Evolutionary conservation across 2,888 invertebrate genomes (phyloP).

Genomic region (Pediacus dermestoides): DNA sequence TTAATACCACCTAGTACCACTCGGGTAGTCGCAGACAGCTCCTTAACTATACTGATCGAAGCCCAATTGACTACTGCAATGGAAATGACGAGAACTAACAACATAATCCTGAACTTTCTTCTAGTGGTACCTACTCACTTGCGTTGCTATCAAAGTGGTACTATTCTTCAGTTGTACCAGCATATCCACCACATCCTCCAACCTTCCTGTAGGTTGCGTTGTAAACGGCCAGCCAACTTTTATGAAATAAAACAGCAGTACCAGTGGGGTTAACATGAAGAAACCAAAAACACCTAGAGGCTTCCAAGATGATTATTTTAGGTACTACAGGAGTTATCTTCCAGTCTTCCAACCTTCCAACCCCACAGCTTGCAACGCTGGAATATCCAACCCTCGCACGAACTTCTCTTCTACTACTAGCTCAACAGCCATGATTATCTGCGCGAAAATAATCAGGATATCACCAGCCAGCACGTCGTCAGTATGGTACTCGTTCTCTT

Average conservation of each 20-base stretch:
- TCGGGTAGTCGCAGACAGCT: constrained; percentile 72
- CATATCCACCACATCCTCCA: constrained; percentile 86
- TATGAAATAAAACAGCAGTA: constrained; percentile 79
- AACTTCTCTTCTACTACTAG: constrained; percentile 96
- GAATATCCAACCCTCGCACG: constrained; percentile 78
- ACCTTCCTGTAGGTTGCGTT: constrained; percentile 65
- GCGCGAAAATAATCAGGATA: constrained; percentile 68
- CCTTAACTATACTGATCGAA: constrained; percentile 76
- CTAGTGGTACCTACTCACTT: too few species aligned
- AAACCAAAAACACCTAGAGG: constrained; percentile 77
- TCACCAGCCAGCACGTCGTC: constrained; percentile 84
- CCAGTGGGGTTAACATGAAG: constrained; percentile 57
- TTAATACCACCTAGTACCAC: constrained; percentile 51
- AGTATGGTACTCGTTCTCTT: constrained; percentile 49
- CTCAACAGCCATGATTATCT: constrained; percentile 81
- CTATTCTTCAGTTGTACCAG: constrained; percentile 75
- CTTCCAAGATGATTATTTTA: too few species aligned
- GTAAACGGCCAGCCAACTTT: constrained; percentile 73
- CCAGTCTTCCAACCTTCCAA: constrained; percentile 95
- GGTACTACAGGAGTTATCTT: too few species aligned
- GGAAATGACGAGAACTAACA: too few species aligned
- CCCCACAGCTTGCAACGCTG: constrained; percentile 87
- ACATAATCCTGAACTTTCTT: too few species aligned
- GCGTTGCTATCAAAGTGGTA: too few species aligned
- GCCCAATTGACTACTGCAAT: constrained; percentile 75